Evolutionary conservation across 2,888 invertebrate species (phyloP).

Genomic region (Platycheirus albimanus): DNA sequence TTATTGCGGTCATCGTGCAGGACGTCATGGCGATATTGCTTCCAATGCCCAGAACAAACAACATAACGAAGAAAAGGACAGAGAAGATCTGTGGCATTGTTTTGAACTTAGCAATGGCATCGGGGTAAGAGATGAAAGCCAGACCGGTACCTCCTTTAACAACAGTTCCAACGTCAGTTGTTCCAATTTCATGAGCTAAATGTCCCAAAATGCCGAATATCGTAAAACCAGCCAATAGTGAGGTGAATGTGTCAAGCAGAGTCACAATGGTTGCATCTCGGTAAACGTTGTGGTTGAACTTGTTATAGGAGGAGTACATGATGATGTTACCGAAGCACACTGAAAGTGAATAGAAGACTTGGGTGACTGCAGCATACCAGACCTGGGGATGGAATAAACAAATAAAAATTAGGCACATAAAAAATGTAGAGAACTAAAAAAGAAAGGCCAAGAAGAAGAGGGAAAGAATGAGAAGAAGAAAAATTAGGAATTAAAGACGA

Average conservation of each 20-base stretch:
- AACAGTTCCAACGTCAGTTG: slow-evolving; percentile 83
- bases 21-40: slow-evolving; percentile 83
- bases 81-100: slow-evolving; percentile 85
- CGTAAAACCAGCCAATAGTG: slow-evolving; percentile 84
- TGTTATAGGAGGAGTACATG: slow-evolving; percentile 86
- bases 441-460: neutral
- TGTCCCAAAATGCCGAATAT: slow-evolving; percentile 85
- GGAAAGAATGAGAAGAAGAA: neutral
- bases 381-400: slow-evolving; percentile 80
- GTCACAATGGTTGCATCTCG: slow-evolving; percentile 85
- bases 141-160: slow-evolving; percentile 84
- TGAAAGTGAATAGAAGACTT: slow-evolving; percentile 86
- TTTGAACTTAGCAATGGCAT: slow-evolving; percentile 84
- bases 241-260: slow-evolving; percentile 84
- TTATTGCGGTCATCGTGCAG: slow-evolving; percentile 83
- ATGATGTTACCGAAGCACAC: slow-evolving; percentile 86
- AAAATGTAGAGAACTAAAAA: neutral
- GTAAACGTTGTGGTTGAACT: slow-evolving; percentile 85
- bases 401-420: neutral
- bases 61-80: slow-evolving; percentile 84
- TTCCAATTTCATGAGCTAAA: slow-evolving; percentile 84
- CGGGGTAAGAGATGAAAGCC: slow-evolving; percentile 85
- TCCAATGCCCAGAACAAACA: slow-evolving; percentile 84
- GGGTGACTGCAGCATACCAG: slow-evolving; percentile 87
- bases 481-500: neutral